Base-by-base conservation (phyloP, 1,140 invertebrate genomes). In the Lordiphosa stackelbergi region DNA sequence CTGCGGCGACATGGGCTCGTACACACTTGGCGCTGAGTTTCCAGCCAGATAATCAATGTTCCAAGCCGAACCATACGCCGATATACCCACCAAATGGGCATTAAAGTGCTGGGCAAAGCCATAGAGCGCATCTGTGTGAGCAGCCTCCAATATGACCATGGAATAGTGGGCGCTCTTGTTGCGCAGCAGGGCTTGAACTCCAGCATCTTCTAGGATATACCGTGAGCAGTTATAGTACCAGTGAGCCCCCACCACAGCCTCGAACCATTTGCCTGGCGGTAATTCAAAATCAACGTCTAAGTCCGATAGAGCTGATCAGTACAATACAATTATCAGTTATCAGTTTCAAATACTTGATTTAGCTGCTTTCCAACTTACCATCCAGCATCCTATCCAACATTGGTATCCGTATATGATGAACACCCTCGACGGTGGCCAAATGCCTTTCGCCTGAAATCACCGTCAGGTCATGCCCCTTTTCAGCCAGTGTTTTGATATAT, bases 1-100 rank as follows among this genome's bases (percentile, higher is more conserved):
- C 7, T 69, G 31, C 0, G 86, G 70, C 0, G 77, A 45, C 49
- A 87, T 72, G 0, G 88, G 86, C 10, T 88, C 75, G 22, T 88
- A 89, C 0, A 77, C 35, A 45, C 72, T 87, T 0, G 85, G 72
- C 10, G 87, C 83, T 2, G 53, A 61, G n/a, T 83, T 83, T 0
- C 77, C 77, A 0, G 56, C 77, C 8, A 83, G 34, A 10, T 63
- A 73, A 10, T 83, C 77, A 11, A 83, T 75, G n/a, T 77, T 83
- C 77, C 77, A 83, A 0, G 66, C 43, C 1, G 66, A 47, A 2
- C 69, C 85, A 24, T 37, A 78, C 3, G 79, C 58, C 2, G 78
- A 60, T 8, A 87, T 31, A 0, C 75, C 83, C 16, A 87, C 74
- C 19, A 87, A 31, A 0, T 66, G 53, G 1, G 85, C 75, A 43